Evolutionary conservation across 1,140 invertebrate genomes (phyloP), one percentile per base, ranked within the genome.

Genomic region (Thaumatotibia leucotreta): DNA sequence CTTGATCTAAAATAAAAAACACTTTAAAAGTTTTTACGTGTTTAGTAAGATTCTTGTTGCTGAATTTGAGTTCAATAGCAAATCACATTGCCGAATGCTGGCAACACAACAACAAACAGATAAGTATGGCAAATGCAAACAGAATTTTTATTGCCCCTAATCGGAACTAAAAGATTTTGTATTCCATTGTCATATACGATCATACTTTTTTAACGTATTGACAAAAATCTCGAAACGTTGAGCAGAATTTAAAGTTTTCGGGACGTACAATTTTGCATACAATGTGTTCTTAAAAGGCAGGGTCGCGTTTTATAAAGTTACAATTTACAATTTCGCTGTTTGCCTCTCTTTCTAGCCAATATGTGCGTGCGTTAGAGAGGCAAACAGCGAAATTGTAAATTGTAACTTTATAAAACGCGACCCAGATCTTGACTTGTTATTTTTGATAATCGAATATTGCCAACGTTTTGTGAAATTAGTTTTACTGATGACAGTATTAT

Each of bases 171-270:
- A 10, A 61, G 66, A 80, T 80, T 81, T 74, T 33, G 77, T 85
- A 86, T 86, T 85, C 84, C 31, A 35, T 66, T 72, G 62, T n/a
- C n/a, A n/a, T n/a, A n/a, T n/a, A n/a, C n/a, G n/a, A n/a, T 31
- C 82, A 81, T 77, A 62, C 69, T 52, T 76, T 81, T 58, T 58
- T 58, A 58, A 58, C 24, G 52, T 82, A 85, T 87, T 85, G 85
- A 82, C 77, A 74, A 86, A 86, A 86, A 84, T 88, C 76, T 77
- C 65, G 68, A 76, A 67, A 66, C 61, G 61, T 67, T 65, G 75
- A 61, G n/a, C 24, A 45, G 79, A 83, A 88, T 88, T 82, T 80
- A 68, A 84, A 85, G 74, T 79, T 79, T 76, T 69, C 69, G 70
- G 66, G 61, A 33, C 11, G 66, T 14, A 61, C 61, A 24, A 61